phyloP scores from a whole-genome alignment of 1,140 invertebrate genomes.

The Mizuhopecten yessoensis region DNA sequence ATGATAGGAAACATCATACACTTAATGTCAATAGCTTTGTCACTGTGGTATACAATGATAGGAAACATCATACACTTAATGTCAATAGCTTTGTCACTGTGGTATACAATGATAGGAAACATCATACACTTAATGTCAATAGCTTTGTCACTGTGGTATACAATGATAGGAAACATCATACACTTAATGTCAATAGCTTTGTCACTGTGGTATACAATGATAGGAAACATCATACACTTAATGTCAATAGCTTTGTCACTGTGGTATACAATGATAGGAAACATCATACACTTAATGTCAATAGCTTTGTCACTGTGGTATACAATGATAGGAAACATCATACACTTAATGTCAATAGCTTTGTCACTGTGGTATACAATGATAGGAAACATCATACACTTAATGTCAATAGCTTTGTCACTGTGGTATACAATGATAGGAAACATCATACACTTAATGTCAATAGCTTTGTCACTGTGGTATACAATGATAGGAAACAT shows the following conservation, averaged over 20 bases:
- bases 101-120: too few relatives aligned
- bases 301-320: background rate
- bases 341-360: background rate
- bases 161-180: too few relatives aligned
- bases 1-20: too few relatives aligned
- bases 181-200: background rate
- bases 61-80: constrained; percentile 26
- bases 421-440: too few relatives aligned
- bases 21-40: background rate
- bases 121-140: constrained; percentile 21
- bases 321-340: too few relatives aligned
- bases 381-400: too few relatives aligned
- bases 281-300: constrained; percentile 29
- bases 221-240: constrained; percentile 22
- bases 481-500: too few relatives aligned
- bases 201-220: too few relatives aligned
- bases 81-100: background rate
- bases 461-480: background rate
- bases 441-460: constrained; percentile 28
- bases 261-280: too few relatives aligned
- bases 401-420: background rate
- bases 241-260: background rate
- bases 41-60: too few relatives aligned
- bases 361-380: constrained; percentile 20
- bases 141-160: background rate